These are phyloP conservation scores for Zonotrichia albicollis DNA, from an alignment of 2,797 vertebrate species.

Conservation along the genomic window DNA sequence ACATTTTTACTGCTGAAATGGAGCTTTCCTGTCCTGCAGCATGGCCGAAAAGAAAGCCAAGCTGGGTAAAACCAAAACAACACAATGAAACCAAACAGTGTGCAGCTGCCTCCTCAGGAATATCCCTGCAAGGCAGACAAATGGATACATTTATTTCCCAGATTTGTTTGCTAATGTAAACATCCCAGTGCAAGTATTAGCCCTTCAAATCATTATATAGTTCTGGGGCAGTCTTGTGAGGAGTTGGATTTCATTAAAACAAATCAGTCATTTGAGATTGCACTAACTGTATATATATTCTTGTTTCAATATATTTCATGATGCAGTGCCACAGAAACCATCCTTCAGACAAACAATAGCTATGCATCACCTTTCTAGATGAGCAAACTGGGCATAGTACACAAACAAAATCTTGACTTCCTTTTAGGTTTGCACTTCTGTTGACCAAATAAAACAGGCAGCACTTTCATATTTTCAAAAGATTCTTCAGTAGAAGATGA, in stretches of 20 bases:
- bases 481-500: neutral
- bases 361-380: neutral
- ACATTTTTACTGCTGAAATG: conserved; percentile 2
- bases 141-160: conserved; percentile 40
- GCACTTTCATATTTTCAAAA: neutral
- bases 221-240: conserved; percentile 18
- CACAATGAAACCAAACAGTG: neutral
- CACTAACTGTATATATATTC: neutral
- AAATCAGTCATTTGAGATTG: conserved; percentile 8
- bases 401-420: neutral
- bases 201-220: neutral
- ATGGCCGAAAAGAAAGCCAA: conserved; percentile 46
- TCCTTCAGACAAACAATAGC: neutral
- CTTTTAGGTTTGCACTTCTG: neutral
- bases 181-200: conserved; percentile 39
- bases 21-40: conserved; percentile 31
- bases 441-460: neutral
- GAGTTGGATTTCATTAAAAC: conserved; percentile 23
- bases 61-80: conserved; percentile 32
- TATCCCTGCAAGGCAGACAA: conserved; percentile 60
- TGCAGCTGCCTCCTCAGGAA: conserved; percentile 61
- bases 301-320: neutral
- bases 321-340: neutral
- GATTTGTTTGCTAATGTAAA: conserved; percentile 57
- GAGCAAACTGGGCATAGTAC: neutral